Evolutionary conservation across 2,888 invertebrate genomes (phyloP).

Genomic region (Chaetogeoica ovagalla): DNA sequence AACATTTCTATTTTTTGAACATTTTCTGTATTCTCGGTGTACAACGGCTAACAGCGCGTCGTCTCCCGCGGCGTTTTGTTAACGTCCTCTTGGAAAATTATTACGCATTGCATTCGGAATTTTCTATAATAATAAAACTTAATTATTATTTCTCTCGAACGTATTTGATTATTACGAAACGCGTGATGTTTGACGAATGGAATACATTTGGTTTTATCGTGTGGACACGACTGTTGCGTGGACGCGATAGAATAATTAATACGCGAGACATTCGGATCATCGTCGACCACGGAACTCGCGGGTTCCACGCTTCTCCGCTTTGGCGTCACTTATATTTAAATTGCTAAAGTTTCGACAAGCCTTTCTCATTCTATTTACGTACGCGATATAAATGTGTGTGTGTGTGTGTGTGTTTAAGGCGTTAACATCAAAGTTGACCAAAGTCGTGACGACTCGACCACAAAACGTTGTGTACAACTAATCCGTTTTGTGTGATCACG

Average conservation of each 20-base stretch:
- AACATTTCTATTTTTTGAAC: too few relatives aligned
- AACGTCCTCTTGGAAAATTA: too few relatives aligned
- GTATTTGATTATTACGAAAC: not conserved
- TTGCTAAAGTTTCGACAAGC: conserved; percentile 44
- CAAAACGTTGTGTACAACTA: conserved; percentile 42
- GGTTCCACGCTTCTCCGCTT: not conserved
- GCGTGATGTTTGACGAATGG: too few relatives aligned
- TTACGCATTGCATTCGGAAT: too few relatives aligned
- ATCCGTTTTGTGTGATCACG: conserved; percentile 50
- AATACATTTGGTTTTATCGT: not conserved
- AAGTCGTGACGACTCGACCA: conserved; percentile 7
- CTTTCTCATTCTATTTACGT: conserved; percentile 13
- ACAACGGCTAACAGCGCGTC: too few relatives aligned
- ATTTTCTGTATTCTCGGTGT: too few relatives aligned
- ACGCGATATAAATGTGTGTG: not conserved
- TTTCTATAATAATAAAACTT: too few relatives aligned
- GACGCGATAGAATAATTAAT: not conserved
- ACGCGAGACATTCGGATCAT: not conserved
- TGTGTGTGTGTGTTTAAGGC: not conserved
- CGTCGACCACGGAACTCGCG: conserved; percentile 1
- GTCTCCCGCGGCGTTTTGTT: too few relatives aligned
- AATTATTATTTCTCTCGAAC: too few relatives aligned
- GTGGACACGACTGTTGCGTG: not conserved
- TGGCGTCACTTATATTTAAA: conserved; percentile 46
- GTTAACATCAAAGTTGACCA: conserved; percentile 47